These are phyloP conservation scores for Drosophila demipolita DNA, from an alignment of 2,888 invertebrate species.

Conservation along the genomic window DNA sequence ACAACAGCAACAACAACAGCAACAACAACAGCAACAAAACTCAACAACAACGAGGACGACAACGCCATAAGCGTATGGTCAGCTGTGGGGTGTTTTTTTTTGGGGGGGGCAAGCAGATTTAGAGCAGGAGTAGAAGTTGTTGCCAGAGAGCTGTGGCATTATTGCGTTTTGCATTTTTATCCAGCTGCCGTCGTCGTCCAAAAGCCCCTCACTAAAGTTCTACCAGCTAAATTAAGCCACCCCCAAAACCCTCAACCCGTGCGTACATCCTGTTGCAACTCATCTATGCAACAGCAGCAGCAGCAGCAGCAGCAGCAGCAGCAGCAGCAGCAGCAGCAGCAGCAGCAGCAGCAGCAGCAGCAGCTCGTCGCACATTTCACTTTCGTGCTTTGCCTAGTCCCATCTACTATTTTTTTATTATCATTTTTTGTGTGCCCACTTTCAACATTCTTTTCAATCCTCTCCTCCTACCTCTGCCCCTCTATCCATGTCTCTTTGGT, in stretches of 20 bases:
- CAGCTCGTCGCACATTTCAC: conserved; percentile 59
- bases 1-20: conserved; percentile 41
- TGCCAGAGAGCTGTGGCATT: conserved; percentile 31
- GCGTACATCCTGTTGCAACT: conserved; percentile 62
- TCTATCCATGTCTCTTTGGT: background rate
- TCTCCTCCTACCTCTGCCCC: background rate
- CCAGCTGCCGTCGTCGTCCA: conserved; percentile 25
- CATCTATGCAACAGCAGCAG: conserved; percentile 53
- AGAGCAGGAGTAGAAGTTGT: conserved; percentile 4
- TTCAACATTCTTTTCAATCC: conserved; percentile 19
- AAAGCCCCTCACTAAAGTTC: conserved; percentile 45
- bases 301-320: too few relatives aligned
- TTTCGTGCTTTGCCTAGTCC: conserved; percentile 40
- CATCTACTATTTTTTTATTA: conserved; percentile 7
- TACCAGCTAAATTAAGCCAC: conserved; percentile 71
- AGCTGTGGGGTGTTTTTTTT: conserved; percentile 20
- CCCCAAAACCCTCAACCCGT: conserved; percentile 44
- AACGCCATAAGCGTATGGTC: conserved; percentile 58
- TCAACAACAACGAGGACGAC: conserved; percentile 57
- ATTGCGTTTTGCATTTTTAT: conserved; percentile 75
- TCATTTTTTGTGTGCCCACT: conserved; percentile 15
- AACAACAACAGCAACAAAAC: conserved; percentile 50
- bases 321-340: too few relatives aligned
- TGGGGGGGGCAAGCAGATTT: conserved; percentile 1
- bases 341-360: conserved; percentile 36